phyloP scores from a whole-genome alignment of 2,113 vertebrate species.

The Hystrix cristata region DNA sequence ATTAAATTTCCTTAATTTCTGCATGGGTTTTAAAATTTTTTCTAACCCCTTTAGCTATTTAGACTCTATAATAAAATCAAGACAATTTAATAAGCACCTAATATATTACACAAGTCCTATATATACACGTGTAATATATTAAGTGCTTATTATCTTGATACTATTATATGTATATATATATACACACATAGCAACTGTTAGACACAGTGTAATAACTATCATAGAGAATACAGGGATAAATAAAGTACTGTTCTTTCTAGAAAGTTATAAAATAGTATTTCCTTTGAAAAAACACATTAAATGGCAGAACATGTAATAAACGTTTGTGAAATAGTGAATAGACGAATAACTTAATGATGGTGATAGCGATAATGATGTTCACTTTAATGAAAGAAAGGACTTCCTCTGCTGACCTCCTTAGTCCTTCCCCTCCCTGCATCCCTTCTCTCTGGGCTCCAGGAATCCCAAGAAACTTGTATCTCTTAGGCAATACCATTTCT shows the following conservation, averaged over 20 bases:
- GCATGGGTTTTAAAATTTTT: not conserved
- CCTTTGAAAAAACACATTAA: not conserved
- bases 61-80: not conserved
- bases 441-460: not conserved
- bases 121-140: no score
- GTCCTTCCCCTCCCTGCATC: no score
- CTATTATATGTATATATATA: not conserved
- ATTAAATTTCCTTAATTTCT: not conserved
- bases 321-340: not conserved
- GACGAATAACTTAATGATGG: not conserved
- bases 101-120: no score
- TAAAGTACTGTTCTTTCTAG: not conserved
- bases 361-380: not conserved
- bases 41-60: not conserved
- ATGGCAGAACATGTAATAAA: not conserved
- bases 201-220: not conserved
- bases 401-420: not conserved
- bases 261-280: not conserved
- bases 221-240: not conserved
- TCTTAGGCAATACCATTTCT: not conserved
- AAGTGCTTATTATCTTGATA: no score
- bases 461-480: not conserved
- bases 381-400: not conserved
- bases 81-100: not conserved
- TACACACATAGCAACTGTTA: not conserved